Percentiles rank a stretch among this genome's conserved stretches.
Evolutionary conservation across 1,140 invertebrate genomes (phyloP).

Genomic region (Panagrolaimus sp.): DNA sequence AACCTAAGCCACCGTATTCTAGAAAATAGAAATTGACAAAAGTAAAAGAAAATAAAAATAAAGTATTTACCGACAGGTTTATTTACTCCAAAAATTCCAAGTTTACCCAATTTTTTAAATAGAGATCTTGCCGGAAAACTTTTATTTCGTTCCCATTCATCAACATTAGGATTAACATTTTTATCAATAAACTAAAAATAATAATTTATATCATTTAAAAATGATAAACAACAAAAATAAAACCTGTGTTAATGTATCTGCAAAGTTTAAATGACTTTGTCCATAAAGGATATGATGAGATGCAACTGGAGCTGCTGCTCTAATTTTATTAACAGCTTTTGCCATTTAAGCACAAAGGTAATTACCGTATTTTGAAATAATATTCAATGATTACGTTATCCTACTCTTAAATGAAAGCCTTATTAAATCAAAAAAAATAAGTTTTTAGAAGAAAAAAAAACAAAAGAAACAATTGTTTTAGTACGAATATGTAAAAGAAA

Average conservation of each 20-base stretch:
- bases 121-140: slow-evolving; percentile 63
- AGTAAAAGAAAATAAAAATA: slow-evolving; percentile 3
- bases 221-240: neutral
- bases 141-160: slow-evolving; percentile 63
- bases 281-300: slow-evolving; percentile 4
- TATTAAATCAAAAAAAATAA: too few species aligned
- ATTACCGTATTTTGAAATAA: too few species aligned
- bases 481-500: too few species aligned
- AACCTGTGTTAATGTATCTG: slow-evolving; percentile 4
- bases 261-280: neutral
- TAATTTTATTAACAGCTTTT: neutral
- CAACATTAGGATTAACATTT: slow-evolving; percentile 66
- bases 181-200: slow-evolving; percentile 61
- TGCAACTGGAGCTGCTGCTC: neutral
- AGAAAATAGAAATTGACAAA: slow-evolving; percentile 25
- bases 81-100: slow-evolving; percentile 64
- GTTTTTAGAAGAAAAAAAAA: too few species aligned
- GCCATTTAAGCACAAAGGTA: neutral
- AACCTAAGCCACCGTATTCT: slow-evolving; percentile 66
- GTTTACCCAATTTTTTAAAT: slow-evolving; percentile 64
- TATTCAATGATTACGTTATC: too few species aligned
- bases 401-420: too few species aligned
- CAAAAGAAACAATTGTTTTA: too few species aligned
- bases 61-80: slow-evolving; percentile 59
- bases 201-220: neutral